Base-by-base conservation (phyloP, 1,140 invertebrate genomes). In the Trichonephila inaurata region DNA sequence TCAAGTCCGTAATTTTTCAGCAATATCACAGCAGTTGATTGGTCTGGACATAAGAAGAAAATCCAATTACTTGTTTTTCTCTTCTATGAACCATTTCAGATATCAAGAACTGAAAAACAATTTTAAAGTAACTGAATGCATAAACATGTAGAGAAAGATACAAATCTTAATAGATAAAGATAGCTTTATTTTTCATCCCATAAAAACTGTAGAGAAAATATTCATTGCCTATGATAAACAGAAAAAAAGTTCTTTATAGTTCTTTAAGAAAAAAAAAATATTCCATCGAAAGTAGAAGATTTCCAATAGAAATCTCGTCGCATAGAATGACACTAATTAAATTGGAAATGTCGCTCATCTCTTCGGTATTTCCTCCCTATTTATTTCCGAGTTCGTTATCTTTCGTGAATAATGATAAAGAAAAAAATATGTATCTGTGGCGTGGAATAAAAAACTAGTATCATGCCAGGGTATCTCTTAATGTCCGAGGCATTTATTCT, bases 311-410 rank as follows among this genome's bases (percentile, higher is more conserved):
- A 10, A 24, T 69, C 66, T 69, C 12, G 2, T 69, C 14, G n/a
- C 66, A 69, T 7, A 24, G 66, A 28, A 69, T 28, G 66, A 69
- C 24, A 28, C 66, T 69, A 69, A 69, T 69, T 69, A 69, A 69
- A 69, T 69, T 69, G 66, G 66, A 69, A 28, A 69, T 66, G 66
- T 12, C 66, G 66, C 24, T 69, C 66, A 24, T 69, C 66, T 69
- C 66, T 24, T 10, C n/a, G 24, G n/a, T 69, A 28, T 69, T 24
- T 69, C 21, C 7, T 69, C 21, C 24, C 24, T 21, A 24, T 69
- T 69, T 69, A 69, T 69, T 69, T 69, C 66, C 10, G 6, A 69
- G 2, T 69, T 69, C 66, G 66, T 69, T 69, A 69, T 69, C 66
- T 69, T 24, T 2, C 8, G 21, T 2, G 3, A 12, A 69, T n/a